Evolutionary conservation across 1,140 invertebrate genomes (phyloP), one percentile per base, ranked within the genome.

Genomic region (Pseudomyrmex dendroicus): DNA sequence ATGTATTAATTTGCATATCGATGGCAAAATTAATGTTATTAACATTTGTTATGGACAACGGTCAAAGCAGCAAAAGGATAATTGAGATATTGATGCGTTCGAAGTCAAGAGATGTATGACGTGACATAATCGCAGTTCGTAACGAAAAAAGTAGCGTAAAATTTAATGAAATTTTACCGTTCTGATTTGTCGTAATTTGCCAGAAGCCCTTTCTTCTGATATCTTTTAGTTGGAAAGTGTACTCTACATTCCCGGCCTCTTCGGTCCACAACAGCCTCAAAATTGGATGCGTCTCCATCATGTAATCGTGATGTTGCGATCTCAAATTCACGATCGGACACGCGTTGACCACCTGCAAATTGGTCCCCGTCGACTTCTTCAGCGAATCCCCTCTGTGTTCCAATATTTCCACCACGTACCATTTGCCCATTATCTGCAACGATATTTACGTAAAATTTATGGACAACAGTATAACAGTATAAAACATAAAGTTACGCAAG

Each of bases 341-440:
- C 17, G 84, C 85, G 35, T 92, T 87, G 64, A 90, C 73, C 15
- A 86, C 25, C 48, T 73, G 82, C 25, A 62, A 54, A 4, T 59
- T 44, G 50, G 35, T 35, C 0, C 10, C 80, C 67, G 9, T 57
- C 8, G 73, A 64, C 50, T 85, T 89, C 35, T 35, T 35, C 35
- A 0, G 35, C 54, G 86, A 84, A 10, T 89, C 84, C 25, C 5
- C 8, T 59, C 67, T 91, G 76, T 92, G 91, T 52, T 91, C 87
- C 84, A 92, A 52, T 56, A 91, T 77, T 82, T 92, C 91, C 20
- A 92, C 89, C 50, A 92, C 90, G 87, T 92, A 92, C 91, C 91
- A 92, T 52, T 92, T 92, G 61, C 90, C 91, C 90, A 91, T 91
- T 90, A 92, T 92, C 91, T 92, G 90, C 59, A 90, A 92, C 66